Conservation (phyloP, 2,113 vertebrate species). For the Prinia subflava region DNA sequence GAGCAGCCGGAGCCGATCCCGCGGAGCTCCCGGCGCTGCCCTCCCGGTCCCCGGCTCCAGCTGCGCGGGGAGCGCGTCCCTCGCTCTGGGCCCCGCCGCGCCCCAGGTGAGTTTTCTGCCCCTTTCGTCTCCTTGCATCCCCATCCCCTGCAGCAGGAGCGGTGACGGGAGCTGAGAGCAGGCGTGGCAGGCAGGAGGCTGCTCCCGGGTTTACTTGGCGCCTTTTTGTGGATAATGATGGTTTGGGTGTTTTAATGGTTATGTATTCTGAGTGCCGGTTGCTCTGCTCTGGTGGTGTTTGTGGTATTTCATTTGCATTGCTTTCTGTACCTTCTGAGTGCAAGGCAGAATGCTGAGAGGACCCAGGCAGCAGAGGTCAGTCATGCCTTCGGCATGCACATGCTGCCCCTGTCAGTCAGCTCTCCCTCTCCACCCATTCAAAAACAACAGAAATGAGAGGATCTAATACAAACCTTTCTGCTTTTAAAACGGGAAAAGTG, state of each 20-base stretch:
- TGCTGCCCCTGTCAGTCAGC: not conserved
- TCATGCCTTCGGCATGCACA: rapidly evolving
- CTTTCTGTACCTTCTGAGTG: rapidly evolving
- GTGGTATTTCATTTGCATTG: not conserved
- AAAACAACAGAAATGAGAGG: not conserved
- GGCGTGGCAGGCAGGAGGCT: not conserved
- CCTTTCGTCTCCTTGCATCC: rapidly evolving
- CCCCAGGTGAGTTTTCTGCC: not conserved
- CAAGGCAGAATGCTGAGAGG: rapidly evolving
- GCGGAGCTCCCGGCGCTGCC: rapidly evolving
- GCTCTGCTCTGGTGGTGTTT: not conserved
- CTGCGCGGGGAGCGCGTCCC: not conserved
- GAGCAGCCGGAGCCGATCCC: not conserved
- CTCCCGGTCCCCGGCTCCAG: rapidly evolving
- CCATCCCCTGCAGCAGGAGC: not conserved
- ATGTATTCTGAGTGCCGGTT: not conserved
- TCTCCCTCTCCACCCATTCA: not conserved
- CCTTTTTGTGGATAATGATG: not conserved
- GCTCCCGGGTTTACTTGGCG: rapidly evolving
- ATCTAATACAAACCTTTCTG: not conserved
- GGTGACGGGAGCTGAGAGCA: rapidly evolving
- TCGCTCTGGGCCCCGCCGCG: rapidly evolving
- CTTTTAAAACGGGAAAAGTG: not conserved
- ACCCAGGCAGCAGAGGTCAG: not conserved
- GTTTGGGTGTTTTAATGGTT: not conserved